Evolutionary conservation across 2,113 vertebrate species (phyloP).

Genomic region (Chitala chitala): DNA sequence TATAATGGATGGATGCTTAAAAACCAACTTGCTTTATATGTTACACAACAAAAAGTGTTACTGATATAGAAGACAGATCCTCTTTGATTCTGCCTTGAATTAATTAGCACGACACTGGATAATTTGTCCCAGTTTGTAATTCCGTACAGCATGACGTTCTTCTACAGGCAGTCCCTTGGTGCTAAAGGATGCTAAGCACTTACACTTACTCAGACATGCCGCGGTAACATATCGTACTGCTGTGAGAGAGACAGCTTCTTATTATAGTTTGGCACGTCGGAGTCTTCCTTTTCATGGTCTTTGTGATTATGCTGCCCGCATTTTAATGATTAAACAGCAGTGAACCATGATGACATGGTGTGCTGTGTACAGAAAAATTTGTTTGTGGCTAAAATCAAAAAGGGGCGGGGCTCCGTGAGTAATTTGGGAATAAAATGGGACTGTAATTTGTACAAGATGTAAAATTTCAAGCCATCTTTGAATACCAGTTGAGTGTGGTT

Average conservation of each 20-base stretch:
- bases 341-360: too few species aligned
- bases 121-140: background rate
- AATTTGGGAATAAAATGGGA: background rate
- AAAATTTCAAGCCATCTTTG: background rate
- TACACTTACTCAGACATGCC: background rate
- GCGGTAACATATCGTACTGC: too few species aligned
- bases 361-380: background rate
- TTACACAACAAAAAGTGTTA: too few species aligned
- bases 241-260: background rate
- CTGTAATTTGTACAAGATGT: too few species aligned
- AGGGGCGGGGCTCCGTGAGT: background rate
- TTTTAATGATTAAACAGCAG: slow-evolving; percentile 10
- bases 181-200: background rate
- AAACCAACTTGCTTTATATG: background rate
- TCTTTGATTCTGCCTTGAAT: background rate
- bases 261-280: background rate
- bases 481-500: background rate
- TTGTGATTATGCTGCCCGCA: background rate
- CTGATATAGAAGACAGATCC: background rate
- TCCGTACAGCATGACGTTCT: background rate
- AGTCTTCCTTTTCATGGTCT: background rate
- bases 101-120: background rate
- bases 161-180: background rate
- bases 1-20: too few species aligned
- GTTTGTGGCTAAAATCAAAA: background rate